A percentile compares a stretch with the other conserved stretches of the same genome.
Evolutionary conservation across 2,888 invertebrate genomes (phyloP).

Genomic region (Zhengitettix transpicula): DNA sequence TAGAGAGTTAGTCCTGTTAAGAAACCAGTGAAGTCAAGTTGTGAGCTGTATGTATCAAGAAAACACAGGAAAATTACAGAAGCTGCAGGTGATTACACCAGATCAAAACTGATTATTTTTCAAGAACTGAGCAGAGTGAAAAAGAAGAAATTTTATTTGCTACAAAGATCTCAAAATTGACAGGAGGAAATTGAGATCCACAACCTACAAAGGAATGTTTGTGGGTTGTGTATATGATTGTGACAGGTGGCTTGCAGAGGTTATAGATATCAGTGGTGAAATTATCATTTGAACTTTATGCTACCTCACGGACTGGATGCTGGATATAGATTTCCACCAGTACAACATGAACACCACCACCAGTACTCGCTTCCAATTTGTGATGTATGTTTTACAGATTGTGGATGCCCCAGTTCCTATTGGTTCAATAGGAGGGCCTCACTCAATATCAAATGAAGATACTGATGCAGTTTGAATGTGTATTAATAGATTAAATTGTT

Average conservation of each 20-base stretch:
- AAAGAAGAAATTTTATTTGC: neutral
- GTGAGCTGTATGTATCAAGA: neutral
- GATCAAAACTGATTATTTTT: neutral
- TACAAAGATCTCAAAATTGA: neutral
- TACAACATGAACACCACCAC: neutral
- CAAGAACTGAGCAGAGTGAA: neutral
- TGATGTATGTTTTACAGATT: too few relatives aligned
- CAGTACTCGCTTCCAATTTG: neutral
- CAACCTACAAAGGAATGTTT: neutral
- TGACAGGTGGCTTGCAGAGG: neutral
- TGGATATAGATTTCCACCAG: neutral
- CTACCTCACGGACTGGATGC: neutral
- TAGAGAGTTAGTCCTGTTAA: neutral
- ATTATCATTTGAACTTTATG: too few relatives aligned
- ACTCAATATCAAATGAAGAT: too few relatives aligned
- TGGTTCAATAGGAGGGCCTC: too few relatives aligned
- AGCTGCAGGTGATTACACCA: conserved; percentile 2
- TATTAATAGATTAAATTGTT: too few relatives aligned
- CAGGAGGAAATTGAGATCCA: neutral
- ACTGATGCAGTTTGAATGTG: too few relatives aligned
- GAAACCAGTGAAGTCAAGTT: neutral
- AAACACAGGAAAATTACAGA: neutral
- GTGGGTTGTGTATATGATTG: neutral
- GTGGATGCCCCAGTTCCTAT: too few relatives aligned
- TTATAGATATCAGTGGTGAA: neutral